phyloP scores from a whole-genome alignment of 1,140 invertebrate genomes.

The Zaprionus ornatus region DNA sequence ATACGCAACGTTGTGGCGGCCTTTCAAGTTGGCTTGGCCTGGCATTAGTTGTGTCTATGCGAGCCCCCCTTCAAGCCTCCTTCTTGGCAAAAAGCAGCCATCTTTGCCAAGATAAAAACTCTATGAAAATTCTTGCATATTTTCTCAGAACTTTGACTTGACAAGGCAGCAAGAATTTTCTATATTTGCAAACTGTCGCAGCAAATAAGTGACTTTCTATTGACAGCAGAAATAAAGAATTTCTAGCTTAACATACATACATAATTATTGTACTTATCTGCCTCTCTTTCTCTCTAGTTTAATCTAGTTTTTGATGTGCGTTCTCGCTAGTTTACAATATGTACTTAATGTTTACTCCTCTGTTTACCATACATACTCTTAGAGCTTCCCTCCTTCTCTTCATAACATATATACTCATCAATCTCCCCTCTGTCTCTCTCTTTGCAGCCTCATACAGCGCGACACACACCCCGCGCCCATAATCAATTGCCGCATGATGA shows the following conservation, averaged over 20 bases:
- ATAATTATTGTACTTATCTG: too few relatives aligned
- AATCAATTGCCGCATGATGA: constrained; percentile 90
- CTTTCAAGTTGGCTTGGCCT: constrained; percentile 45
- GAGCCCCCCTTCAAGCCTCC: constrained; percentile 15
- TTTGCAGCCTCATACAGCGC: constrained; percentile 88
- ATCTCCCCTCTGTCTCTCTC: constrained; percentile 17
- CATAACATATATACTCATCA: not conserved
- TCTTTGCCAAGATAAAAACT: constrained; percentile 28
- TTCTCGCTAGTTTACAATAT: too few relatives aligned
- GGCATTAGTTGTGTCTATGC: constrained; percentile 20
- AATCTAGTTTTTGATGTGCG: too few relatives aligned
- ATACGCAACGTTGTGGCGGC: constrained; percentile 68
- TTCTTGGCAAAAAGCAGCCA: constrained; percentile 55
- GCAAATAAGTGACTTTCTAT: not conserved
- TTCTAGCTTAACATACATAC: too few relatives aligned
- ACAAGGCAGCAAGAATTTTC: not conserved
- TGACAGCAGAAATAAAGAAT: not conserved
- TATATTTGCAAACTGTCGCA: not conserved
- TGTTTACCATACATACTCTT: too few relatives aligned
- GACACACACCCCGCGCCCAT: constrained; percentile 90
- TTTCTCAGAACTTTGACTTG: constrained; percentile 7
- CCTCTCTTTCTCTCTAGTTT: too few relatives aligned
- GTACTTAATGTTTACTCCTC: too few relatives aligned
- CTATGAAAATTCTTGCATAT: not conserved
- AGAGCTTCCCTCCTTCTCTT: too few relatives aligned